These are phyloP conservation scores for Ochropleura leucogaster DNA, from an alignment of 2,888 invertebrate species.

Conservation along the genomic window DNA sequence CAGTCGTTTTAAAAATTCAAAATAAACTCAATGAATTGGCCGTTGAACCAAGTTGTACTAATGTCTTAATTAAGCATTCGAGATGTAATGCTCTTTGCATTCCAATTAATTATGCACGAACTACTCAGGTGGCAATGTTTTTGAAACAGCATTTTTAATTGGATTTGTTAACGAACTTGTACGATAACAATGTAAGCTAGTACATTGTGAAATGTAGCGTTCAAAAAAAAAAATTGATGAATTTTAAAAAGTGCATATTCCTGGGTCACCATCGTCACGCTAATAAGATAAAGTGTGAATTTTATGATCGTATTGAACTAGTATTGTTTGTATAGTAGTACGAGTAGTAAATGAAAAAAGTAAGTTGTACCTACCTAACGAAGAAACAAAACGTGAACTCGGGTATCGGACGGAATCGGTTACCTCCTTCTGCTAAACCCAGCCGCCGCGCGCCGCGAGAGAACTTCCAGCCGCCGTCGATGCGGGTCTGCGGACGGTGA, in stretches of 20 bases:
- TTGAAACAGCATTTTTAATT: conserved; percentile 35
- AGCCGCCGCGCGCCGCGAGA: no score
- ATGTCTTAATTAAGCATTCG: conserved; percentile 54
- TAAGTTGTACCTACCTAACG: not conserved
- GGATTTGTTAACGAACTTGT: not conserved
- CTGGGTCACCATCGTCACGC: no score
- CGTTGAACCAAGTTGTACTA: conserved; percentile 56
- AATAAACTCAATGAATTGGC: conserved; percentile 65
- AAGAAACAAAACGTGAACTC: not conserved
- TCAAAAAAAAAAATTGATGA: not conserved
- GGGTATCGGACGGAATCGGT: not conserved
- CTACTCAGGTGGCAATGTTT: conserved; percentile 10
- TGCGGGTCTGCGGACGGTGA: no score
- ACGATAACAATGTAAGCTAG: not conserved
- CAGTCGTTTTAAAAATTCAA: conserved; percentile 29
- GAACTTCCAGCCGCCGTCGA: no score
- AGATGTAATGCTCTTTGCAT: conserved; percentile 43
- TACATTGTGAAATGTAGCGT: not conserved
- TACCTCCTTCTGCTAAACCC: no score
- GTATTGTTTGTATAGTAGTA: not conserved
- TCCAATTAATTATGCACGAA: conserved; percentile 44
- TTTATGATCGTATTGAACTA: not conserved
- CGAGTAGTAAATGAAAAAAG: not conserved
- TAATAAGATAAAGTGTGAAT: not conserved
- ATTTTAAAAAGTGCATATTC: not conserved